Conservation (phyloP, 1,140 invertebrate species). For the Microplitis mediator region DNA sequence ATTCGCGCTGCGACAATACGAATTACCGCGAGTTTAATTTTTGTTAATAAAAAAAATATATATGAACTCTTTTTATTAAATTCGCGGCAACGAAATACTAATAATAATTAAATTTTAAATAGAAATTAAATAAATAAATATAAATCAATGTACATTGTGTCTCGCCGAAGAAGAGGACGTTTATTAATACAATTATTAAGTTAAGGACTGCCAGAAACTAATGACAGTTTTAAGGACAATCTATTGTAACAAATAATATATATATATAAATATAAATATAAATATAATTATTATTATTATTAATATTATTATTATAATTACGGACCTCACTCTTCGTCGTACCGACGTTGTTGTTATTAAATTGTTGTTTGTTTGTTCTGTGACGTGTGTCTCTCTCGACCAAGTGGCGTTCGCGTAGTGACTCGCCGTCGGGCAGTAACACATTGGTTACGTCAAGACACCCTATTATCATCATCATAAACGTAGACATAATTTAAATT, state of each 20-base stretch:
- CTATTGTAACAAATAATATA: too few relatives aligned
- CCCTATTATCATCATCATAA: background rate
- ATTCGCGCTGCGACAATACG: constrained; percentile 16
- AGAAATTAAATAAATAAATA: too few relatives aligned
- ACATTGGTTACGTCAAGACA: constrained; percentile 3
- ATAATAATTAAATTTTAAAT: too few relatives aligned
- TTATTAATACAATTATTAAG: too few relatives aligned
- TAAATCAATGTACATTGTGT: too few relatives aligned
- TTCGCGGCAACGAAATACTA: too few relatives aligned
- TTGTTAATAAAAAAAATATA: background rate
- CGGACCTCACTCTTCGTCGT: constrained; percentile 19
- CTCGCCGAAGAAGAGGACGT: too few relatives aligned
- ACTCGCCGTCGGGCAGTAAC: constrained; percentile 12
- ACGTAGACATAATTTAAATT: background rate
- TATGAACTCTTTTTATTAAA: background rate
- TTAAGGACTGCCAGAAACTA: too few relatives aligned
- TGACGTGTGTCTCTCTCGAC: constrained; percentile 34
- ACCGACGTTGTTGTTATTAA: constrained; percentile 35
- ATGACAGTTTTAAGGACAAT: too few relatives aligned
- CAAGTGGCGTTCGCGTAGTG: constrained; percentile 19
- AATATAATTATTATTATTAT: background rate
- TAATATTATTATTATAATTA: background rate
- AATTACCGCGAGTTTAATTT: constrained; percentile 13
- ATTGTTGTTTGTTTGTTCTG: constrained; percentile 38
- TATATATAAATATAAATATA: constrained; percentile 3